Evolutionary conservation across 2,888 invertebrate genomes (phyloP).

Genomic region (Cataglyphis albicans): DNA sequence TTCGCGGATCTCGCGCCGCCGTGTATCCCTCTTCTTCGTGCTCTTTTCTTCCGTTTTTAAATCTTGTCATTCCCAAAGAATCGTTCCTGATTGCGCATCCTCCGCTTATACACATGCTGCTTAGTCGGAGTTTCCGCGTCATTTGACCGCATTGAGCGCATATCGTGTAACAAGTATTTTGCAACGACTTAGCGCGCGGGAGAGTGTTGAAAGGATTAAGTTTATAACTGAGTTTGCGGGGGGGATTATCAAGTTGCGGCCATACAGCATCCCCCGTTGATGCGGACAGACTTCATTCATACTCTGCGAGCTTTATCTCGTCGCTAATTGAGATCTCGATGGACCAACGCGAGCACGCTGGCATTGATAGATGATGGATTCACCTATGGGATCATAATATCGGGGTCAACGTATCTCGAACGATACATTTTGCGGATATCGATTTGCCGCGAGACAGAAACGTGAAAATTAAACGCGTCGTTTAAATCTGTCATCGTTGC

Average conservation of each 20-base stretch:
- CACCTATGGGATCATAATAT: conserved; percentile 55
- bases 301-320: conserved; percentile 74
- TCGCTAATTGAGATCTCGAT: conserved; percentile 76
- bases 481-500: conserved; percentile 54
- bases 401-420: conserved; percentile 60
- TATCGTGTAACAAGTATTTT: conserved; percentile 52
- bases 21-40: neutral
- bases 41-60: conserved; percentile 26
- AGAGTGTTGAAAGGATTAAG: conserved; percentile 51
- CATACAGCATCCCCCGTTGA: conserved; percentile 48
- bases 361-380: conserved; percentile 74
- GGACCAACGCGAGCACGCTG: conserved; percentile 66
- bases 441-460: conserved; percentile 58
- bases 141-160: conserved; percentile 51
- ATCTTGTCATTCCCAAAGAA: conserved; percentile 46
- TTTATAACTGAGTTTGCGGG: conserved; percentile 51
- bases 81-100: conserved; percentile 40
- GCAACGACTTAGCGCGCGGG: conserved; percentile 37
- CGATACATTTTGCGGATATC: conserved; percentile 58
- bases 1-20: neutral
- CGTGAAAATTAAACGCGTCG: conserved; percentile 38
- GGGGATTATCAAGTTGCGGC: conserved; percentile 50
- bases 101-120: conserved; percentile 24
- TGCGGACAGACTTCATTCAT: conserved; percentile 73
- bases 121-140: conserved; percentile 45